Evolutionary conservation across 2,797 vertebrate species (phyloP).

Genomic region (Neosilurus mollespiculum): DNA sequence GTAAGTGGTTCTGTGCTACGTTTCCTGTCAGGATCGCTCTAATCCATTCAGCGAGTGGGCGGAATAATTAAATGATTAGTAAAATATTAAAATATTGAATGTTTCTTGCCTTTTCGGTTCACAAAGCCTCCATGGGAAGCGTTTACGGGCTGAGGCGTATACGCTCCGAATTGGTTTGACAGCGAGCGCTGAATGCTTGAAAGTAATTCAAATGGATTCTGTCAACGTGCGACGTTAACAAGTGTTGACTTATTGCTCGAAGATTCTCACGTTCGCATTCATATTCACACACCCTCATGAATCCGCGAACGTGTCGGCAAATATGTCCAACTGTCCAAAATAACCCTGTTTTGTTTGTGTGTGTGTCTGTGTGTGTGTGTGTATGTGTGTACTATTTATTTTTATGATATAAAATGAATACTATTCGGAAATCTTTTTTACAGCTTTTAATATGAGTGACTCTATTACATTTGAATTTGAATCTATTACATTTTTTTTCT

Average conservation of each 20-base stretch:
- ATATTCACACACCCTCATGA: neutral
- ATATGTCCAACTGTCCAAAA: neutral
- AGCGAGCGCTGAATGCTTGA: constrained; percentile 39
- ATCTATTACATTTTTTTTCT: neutral
- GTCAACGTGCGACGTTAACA: constrained; percentile 44
- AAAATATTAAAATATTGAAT: constrained; percentile 81
- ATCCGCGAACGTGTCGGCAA: neutral
- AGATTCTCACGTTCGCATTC: neutral
- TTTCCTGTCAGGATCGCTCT: constrained; percentile 54
- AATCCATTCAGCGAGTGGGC: constrained; percentile 76
- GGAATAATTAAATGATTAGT: constrained; percentile 82
- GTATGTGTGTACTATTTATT: neutral
- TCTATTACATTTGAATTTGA: neutral
- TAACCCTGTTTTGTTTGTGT: neutral
- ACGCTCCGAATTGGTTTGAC: constrained; percentile 67
- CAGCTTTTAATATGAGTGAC: neutral
- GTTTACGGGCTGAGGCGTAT: constrained; percentile 63
- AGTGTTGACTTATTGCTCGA: constrained; percentile 26
- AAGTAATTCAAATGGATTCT: constrained; percentile 54
- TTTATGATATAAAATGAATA: neutral
- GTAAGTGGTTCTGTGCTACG: constrained; percentile 68
- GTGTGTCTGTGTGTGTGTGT: neutral
- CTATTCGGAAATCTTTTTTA: neutral
- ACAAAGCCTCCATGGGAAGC: constrained; percentile 73
- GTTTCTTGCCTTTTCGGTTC: constrained; percentile 63